A percentile compares a stretch with the other conserved stretches of the same genome.
These are phyloP conservation scores for Channa argus DNA, from an alignment of 2,113 vertebrate genomes.

Conservation along the genomic window DNA sequence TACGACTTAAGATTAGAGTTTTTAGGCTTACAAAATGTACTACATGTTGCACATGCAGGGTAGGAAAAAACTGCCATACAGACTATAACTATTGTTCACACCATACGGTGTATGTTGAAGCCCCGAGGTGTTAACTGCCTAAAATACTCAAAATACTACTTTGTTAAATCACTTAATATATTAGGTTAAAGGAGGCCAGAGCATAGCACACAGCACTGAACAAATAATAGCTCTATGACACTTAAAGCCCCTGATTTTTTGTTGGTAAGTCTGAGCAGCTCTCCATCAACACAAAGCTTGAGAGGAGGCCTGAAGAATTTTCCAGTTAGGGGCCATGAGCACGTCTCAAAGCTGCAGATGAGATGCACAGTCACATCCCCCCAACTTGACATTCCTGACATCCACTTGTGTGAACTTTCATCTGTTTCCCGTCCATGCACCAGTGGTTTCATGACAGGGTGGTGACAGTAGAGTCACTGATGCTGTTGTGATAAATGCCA, in stretches of 20 bases:
- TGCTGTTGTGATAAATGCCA: slow-evolving; percentile 37
- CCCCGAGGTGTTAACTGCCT: not conserved
- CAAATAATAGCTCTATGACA: slow-evolving; percentile 40
- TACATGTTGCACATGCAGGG: no score
- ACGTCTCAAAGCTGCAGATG: slow-evolving; percentile 61
- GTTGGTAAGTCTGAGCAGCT: slow-evolving; percentile 24
- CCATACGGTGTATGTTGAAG: no score
- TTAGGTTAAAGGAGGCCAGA: not conserved
- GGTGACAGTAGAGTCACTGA: slow-evolving; percentile 43
- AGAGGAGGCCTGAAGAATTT: slow-evolving; percentile 54
- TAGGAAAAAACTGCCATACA: no score
- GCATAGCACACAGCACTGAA: slow-evolving; percentile 11
- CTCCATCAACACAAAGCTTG: slow-evolving; percentile 29
- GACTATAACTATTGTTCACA: no score
- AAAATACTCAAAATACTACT: not conserved
- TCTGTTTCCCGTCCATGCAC: slow-evolving; percentile 53
- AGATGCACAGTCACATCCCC: slow-evolving; percentile 72
- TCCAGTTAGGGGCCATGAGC: slow-evolving; percentile 60
- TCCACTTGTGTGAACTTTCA: slow-evolving; percentile 55
- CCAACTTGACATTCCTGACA: slow-evolving; percentile 74
- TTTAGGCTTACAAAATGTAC: no score
- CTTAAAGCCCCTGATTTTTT: slow-evolving; percentile 31
- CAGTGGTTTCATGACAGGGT: slow-evolving; percentile 56
- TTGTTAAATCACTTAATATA: slow-evolving; percentile 24
- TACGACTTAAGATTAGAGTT: no score